Evolutionary conservation across 2,113 vertebrate species (phyloP).

Genomic region (Eulacestoma nigropectus): DNA sequence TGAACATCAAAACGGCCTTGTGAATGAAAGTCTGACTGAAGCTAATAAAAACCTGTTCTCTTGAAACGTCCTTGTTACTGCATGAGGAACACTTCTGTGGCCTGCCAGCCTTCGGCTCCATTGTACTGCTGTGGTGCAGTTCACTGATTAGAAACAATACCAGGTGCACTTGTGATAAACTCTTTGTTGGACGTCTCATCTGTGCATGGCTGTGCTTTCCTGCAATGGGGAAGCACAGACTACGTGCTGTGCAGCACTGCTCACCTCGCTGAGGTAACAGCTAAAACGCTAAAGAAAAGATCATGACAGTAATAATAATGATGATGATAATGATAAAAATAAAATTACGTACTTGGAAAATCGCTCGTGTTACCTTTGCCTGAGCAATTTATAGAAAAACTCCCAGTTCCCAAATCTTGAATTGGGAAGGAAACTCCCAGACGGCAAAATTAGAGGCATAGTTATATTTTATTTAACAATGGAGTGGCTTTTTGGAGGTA

Average conservation of each 20-base stretch:
- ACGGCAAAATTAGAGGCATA: background rate
- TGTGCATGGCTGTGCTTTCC: conserved; percentile 42
- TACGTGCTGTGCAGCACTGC: conserved; percentile 35
- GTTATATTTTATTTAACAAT: background rate
- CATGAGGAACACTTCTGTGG: background rate
- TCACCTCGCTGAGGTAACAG: conserved; percentile 17
- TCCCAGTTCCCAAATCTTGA: background rate
- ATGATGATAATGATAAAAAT: background rate
- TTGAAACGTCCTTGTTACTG: background rate
- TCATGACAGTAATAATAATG: background rate
- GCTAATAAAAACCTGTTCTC: background rate
- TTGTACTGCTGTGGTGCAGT: background rate
- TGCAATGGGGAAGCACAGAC: conserved; percentile 39
- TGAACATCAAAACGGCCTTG: background rate
- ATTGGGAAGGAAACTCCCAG: background rate
- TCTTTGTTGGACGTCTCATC: conserved; percentile 59
- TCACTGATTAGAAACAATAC: conserved; percentile 54
- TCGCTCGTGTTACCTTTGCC: background rate
- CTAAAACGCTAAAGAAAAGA: background rate
- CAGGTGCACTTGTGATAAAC: conserved; percentile 53
- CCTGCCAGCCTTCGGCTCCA: background rate
- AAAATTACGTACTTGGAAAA: conserved; percentile 47
- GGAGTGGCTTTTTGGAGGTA: background rate
- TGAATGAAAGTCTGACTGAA: background rate
- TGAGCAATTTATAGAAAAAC: background rate